These are phyloP conservation scores for Gadus macrocephalus DNA, from an alignment of 2,113 vertebrate species.

Conservation along the genomic window DNA sequence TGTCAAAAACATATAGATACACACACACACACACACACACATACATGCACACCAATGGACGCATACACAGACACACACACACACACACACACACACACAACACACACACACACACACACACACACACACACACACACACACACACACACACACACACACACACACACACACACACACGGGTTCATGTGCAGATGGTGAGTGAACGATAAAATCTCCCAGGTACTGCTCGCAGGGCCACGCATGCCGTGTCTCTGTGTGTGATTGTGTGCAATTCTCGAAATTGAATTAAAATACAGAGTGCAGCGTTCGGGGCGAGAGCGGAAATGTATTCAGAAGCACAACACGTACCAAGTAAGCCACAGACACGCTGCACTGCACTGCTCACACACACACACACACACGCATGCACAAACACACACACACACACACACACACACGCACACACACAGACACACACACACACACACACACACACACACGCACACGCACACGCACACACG, in stretches of 20 bases:
- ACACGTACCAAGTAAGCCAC: constrained; percentile 40
- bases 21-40: too few species aligned
- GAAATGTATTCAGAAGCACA: constrained; percentile 69
- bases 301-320: constrained; percentile 32
- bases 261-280: not conserved
- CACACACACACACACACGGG: not conserved
- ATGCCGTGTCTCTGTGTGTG: constrained; percentile 1
- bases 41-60: too few species aligned
- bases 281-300: constrained; percentile 35
- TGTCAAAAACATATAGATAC: not conserved
- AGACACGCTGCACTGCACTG: constrained; percentile 7
- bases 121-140: too few species aligned
- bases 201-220: not conserved
- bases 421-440: constrained; percentile 14
- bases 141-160: too few species aligned
- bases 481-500: constrained; percentile 25
- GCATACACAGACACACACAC: not conserved
- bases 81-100: not conserved
- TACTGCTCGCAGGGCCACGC: constrained; percentile 7
- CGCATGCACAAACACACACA: constrained; percentile 17
- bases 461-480: constrained; percentile 19
- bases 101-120: not conserved
- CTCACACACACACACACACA: constrained; percentile 20
- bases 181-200: not conserved
- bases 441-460: constrained; percentile 21